Evolutionary conservation across 2,888 invertebrate genomes (phyloP).

Genomic region (Lymantria monacha): DNA sequence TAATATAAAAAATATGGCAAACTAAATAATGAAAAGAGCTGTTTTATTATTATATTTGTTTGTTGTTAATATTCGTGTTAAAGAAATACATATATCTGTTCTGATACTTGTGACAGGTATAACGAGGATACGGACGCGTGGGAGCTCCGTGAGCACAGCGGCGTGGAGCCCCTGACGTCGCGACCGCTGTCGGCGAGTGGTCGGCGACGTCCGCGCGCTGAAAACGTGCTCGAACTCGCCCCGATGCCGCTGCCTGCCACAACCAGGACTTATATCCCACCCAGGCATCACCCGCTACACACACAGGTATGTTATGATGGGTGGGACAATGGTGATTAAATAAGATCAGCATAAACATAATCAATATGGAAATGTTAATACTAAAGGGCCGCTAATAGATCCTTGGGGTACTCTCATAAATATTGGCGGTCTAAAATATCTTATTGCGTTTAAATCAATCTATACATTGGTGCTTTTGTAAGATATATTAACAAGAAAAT

Average conservation of each 20-base stretch:
- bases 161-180: slow-evolving; percentile 58
- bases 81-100: no score
- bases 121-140: slow-evolving; percentile 75
- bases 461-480: neutral
- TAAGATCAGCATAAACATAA: no score
- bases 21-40: no score
- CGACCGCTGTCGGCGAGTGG: slow-evolving; percentile 85
- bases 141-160: slow-evolving; percentile 94
- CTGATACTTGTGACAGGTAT: slow-evolving; percentile 7
- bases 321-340: no score
- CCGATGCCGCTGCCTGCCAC: slow-evolving; percentile 90
- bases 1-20: no score
- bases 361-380: neutral
- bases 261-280: slow-evolving; percentile 85
- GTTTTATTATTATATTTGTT: no score
- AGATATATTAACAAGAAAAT: neutral
- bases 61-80: no score
- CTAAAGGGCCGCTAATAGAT: neutral
- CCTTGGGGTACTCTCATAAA: neutral
- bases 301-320: neutral
- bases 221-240: slow-evolving; percentile 88
- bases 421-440: neutral
- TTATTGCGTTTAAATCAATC: neutral
- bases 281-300: slow-evolving; percentile 1
- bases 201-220: slow-evolving; percentile 82